phyloP scores from a whole-genome alignment of 2,797 vertebrate genomes.

The Siniperca scherzeri region DNA sequence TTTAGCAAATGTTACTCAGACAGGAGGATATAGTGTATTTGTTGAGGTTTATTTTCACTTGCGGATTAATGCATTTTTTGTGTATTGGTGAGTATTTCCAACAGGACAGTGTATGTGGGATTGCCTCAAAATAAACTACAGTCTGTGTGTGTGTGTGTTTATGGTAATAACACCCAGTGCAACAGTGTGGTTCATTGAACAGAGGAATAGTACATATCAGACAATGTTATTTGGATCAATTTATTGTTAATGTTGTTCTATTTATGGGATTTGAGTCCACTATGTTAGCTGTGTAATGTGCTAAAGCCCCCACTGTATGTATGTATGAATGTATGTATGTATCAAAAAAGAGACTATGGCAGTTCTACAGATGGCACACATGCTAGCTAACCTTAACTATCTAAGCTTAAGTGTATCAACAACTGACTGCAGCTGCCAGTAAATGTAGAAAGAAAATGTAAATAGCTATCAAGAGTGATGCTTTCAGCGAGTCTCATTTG shows the following conservation, averaged over 20 bases:
- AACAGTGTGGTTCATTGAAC: background rate
- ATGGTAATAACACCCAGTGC: background rate
- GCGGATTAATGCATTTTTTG: background rate
- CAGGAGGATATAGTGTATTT: background rate
- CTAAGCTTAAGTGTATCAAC: background rate
- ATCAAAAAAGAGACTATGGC: background rate
- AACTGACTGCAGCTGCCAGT: conserved; percentile 13
- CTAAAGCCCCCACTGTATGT: too few species aligned
- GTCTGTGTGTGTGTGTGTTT: background rate
- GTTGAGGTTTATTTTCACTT: background rate
- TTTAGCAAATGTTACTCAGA: background rate
- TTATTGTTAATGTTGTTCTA: background rate
- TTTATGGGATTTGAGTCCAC: too few species aligned
- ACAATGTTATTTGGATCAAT: background rate
- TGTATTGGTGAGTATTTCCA: background rate
- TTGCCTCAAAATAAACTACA: background rate
- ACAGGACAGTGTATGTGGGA: background rate
- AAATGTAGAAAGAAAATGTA: background rate
- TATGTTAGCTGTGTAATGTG: background rate
- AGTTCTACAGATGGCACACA: background rate
- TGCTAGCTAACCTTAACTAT: background rate
- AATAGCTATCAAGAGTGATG: background rate
- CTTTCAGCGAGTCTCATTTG: background rate
- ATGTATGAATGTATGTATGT: too few species aligned
- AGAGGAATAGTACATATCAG: background rate